Evolutionary conservation across 2,797 vertebrate species (phyloP).

Genomic region (Numenius phaeopus): DNA sequence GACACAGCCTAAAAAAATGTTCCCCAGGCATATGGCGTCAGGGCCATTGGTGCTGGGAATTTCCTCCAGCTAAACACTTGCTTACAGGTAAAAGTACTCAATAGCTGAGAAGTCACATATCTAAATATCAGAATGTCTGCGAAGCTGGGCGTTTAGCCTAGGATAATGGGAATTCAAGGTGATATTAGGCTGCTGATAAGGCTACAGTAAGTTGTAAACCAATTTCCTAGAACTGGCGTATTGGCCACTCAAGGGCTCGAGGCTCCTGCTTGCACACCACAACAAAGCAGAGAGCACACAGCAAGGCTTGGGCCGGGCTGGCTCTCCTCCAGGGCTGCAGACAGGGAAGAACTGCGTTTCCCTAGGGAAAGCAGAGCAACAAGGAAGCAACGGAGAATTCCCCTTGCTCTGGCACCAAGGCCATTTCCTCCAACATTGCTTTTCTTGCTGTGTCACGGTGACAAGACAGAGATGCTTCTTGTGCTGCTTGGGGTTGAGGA

Average conservation of each 20-base stretch:
- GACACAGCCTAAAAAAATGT: background rate
- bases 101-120: accelerated
- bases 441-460: background rate
- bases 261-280: background rate
- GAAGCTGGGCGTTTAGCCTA: accelerated
- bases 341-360: background rate
- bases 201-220: background rate
- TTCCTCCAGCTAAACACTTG: background rate
- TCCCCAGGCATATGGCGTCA: background rate
- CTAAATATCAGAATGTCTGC: accelerated
- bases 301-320: background rate
- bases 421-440: background rate
- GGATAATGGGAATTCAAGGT: background rate
- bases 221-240: accelerated
- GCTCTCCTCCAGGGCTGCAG: background rate
- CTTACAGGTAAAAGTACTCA: background rate
- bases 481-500: background rate
- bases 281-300: background rate
- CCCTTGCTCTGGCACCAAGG: background rate
- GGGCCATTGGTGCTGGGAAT: background rate
- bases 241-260: accelerated
- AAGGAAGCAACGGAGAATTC: background rate
- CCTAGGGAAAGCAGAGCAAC: background rate
- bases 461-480: background rate
- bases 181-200: background rate